Conservation (phyloP, 2,888 invertebrate species). For the Ochropacha duplaris region DNA sequence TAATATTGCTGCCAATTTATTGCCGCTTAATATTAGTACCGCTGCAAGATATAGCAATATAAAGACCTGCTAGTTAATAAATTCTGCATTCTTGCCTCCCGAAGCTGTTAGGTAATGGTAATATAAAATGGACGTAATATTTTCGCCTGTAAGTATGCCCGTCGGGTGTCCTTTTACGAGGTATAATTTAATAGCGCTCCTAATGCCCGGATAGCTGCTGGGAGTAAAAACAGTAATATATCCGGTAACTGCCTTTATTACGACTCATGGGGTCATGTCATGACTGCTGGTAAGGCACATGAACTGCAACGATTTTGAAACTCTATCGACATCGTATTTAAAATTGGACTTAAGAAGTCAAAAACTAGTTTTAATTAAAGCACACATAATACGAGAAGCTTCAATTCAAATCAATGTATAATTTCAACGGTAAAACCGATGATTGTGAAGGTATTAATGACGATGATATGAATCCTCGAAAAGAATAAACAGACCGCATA, state of each 20-base stretch:
- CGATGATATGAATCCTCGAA: too few species aligned
- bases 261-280: background rate
- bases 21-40: too few species aligned
- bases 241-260: slow-evolving; percentile 1
- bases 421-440: too few species aligned
- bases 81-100: slow-evolving; percentile 13
- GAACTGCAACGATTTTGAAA: too few species aligned
- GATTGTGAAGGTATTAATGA: too few species aligned
- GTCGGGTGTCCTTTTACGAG: slow-evolving; percentile 31
- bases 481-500: too few species aligned
- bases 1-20: too few species aligned
- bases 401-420: too few species aligned
- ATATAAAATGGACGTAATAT: slow-evolving; percentile 30
- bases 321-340: too few species aligned
- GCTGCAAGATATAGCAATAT: background rate
- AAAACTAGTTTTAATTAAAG: too few species aligned
- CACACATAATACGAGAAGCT: too few species aligned
- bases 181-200: slow-evolving; percentile 25
- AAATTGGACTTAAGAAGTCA: too few species aligned
- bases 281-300: background rate
- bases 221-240: slow-evolving; percentile 4
- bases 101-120: slow-evolving; percentile 17
- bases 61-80: background rate
- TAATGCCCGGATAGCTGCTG: slow-evolving; percentile 12
- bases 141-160: slow-evolving; percentile 23